These are phyloP conservation scores for Karalla daura DNA, from an alignment of 2,797 vertebrate genomes.

Conservation along the genomic window DNA sequence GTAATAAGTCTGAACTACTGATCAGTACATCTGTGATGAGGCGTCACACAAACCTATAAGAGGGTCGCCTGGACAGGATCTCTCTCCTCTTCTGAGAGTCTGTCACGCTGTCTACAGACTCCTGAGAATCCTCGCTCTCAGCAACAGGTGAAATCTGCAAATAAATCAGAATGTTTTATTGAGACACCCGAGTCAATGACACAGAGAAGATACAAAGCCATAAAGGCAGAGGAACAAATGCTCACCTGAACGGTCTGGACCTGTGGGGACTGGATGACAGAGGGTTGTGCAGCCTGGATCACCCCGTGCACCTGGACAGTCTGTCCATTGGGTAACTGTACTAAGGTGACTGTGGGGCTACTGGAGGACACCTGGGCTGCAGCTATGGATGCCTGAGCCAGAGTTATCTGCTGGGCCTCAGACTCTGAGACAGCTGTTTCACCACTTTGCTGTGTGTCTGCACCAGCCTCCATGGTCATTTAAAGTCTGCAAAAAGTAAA, in stretches of 20 bases:
- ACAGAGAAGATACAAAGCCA: not conserved
- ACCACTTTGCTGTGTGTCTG: slow-evolving; percentile 96
- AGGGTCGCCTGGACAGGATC: slow-evolving; percentile 96
- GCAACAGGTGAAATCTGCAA: slow-evolving; percentile 95
- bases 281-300: slow-evolving; percentile 97
- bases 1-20: not conserved
- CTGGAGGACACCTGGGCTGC: slow-evolving; percentile 90
- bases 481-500: slow-evolving; percentile 86
- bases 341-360: slow-evolving; percentile 93
- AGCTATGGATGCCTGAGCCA: slow-evolving; percentile 96
- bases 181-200: not conserved
- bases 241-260: slow-evolving; percentile 96
- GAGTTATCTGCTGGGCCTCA: slow-evolving; percentile 95
- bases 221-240: not conserved
- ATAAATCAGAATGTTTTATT: not conserved
- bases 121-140: slow-evolving; percentile 99
- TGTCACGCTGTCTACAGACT: slow-evolving; percentile 98
- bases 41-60: slow-evolving; percentile 89
- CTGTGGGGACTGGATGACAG: slow-evolving; percentile 98
- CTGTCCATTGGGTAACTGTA: slow-evolving; percentile 98
- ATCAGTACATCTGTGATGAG: not conserved
- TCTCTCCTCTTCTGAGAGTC: slow-evolving; percentile 98
- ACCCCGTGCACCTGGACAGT: slow-evolving; percentile 99
- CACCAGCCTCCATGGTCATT: slow-evolving; percentile 99
- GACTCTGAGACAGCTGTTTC: slow-evolving; percentile 94